Conservation (phyloP, 2,888 invertebrate genomes). For the Argyresthia albistria region DNA sequence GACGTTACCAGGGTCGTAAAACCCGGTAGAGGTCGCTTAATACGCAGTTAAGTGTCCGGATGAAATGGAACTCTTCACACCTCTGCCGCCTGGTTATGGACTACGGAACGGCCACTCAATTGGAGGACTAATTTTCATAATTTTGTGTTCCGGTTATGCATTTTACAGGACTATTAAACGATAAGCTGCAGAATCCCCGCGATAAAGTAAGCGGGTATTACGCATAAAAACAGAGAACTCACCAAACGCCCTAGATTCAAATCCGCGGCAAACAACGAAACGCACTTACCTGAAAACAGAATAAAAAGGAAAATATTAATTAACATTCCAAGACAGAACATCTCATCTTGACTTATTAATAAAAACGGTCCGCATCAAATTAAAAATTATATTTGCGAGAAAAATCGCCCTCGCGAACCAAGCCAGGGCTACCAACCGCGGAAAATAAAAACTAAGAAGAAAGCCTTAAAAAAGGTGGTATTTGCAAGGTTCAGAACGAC, state of each 20-base stretch:
- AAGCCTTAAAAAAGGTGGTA: background rate
- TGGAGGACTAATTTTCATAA: background rate
- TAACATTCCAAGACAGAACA: slow-evolving; percentile 51
- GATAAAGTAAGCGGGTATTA: background rate
- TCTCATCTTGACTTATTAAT: slow-evolving; percentile 57
- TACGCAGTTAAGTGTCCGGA: slow-evolving; percentile 37
- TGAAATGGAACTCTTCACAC: slow-evolving; percentile 13
- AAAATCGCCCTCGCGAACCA: background rate
- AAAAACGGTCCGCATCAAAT: slow-evolving; percentile 55
- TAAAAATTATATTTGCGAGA: slow-evolving; percentile 65
- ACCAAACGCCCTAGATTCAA: background rate
- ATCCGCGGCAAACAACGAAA: slow-evolving; percentile 35
- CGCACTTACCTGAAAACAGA: slow-evolving; percentile 62
- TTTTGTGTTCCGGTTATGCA: no score
- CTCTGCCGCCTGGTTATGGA: background rate
- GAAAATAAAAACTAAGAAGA: slow-evolving; percentile 12
- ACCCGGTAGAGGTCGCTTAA: slow-evolving; percentile 37
- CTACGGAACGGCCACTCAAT: background rate
- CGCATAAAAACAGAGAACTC: background rate
- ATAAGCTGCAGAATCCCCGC: background rate
- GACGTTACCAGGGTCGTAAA: slow-evolving; percentile 40
- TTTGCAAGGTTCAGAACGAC: slow-evolving; percentile 3
- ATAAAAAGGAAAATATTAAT: slow-evolving; percentile 49
- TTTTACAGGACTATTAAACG: background rate
- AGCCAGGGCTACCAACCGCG: background rate